Percentiles rank a stretch among this genome's conserved stretches.
Conservation (phyloP, 2,888 invertebrate genomes). For the Chelonus formosanus region DNA sequence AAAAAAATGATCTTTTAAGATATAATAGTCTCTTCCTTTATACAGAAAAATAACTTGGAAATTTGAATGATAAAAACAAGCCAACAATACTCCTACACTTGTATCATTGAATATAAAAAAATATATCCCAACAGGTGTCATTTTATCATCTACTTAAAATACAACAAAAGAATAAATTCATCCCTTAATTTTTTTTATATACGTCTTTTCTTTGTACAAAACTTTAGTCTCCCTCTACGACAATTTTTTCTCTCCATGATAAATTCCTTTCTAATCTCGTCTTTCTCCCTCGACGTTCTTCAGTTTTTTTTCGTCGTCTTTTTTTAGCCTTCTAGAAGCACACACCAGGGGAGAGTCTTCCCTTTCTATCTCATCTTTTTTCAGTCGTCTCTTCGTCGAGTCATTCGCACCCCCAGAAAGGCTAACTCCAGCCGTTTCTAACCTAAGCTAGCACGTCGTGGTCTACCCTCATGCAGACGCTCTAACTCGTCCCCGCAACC, state of each 20-base stretch:
- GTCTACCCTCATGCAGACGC: constrained; percentile 14
- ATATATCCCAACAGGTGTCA: constrained; percentile 18
- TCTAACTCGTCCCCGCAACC: constrained; percentile 23
- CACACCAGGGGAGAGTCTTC: too few relatives aligned
- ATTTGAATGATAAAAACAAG: constrained; percentile 1
- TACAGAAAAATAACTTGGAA: background rate
- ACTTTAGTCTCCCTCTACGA: background rate
- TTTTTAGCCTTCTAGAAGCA: background rate
- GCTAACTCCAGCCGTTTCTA: constrained; percentile 20
- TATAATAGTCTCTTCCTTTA: too few relatives aligned
- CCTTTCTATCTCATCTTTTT: background rate
- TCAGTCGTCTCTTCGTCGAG: background rate
- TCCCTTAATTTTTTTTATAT: constrained; percentile 8
- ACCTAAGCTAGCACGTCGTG: constrained; percentile 9
- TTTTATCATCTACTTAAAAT: background rate
- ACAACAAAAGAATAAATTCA: constrained; percentile 10
- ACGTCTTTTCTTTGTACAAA: constrained; percentile 11
- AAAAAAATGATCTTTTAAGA: background rate
- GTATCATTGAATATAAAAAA: constrained; percentile 1
- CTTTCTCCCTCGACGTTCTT: constrained; percentile 11
- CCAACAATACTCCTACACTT: background rate
- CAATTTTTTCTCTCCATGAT: constrained; percentile 2
- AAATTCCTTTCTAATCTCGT: constrained; percentile 20
- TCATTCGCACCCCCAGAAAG: constrained; percentile 17
- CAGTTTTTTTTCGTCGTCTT: constrained; percentile 3